Percentiles rank a stretch among this genome's conserved stretches.
Evolutionary conservation across 2,113 vertebrate genomes (phyloP).

Genomic region (Myotis davidii): DNA sequence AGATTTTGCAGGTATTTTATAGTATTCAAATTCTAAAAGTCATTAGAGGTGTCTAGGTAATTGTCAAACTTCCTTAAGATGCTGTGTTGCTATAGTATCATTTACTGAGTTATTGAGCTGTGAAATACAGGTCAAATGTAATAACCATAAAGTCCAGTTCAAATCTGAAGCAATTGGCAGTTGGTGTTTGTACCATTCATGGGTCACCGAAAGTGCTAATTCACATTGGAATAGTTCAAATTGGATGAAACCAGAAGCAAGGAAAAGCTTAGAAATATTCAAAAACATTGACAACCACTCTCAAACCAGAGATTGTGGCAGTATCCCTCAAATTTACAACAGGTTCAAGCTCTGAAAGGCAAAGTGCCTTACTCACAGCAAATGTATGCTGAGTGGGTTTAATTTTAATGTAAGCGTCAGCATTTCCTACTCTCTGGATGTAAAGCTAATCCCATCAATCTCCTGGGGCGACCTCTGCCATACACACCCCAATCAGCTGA

Average conservation of each 20-base stretch:
- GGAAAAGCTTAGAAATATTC: neutral
- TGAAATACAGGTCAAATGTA: slow-evolving; percentile 4
- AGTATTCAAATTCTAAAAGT: neutral
- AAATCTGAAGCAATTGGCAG: neutral
- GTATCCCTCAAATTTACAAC: neutral
- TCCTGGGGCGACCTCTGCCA: slow-evolving; percentile 30
- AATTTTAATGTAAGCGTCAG: slow-evolving; percentile 55
- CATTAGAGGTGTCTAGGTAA: neutral
- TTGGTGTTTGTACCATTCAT: neutral
- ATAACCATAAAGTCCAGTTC: neutral
- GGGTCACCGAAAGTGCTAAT: neutral
- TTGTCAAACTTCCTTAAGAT: neutral
- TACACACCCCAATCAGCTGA: slow-evolving; percentile 29
- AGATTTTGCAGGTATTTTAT: neutral
- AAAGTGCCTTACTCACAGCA: neutral
- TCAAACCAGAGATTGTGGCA: neutral
- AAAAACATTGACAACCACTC: neutral
- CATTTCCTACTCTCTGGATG: neutral
- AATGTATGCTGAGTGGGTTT: slow-evolving; percentile 19
- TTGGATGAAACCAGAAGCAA: slow-evolving; percentile 2
- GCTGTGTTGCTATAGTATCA: neutral
- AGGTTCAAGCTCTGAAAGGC: slow-evolving; percentile 5
- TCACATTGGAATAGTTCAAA: neutral
- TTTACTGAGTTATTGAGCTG: neutral
- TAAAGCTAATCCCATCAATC: slow-evolving; percentile 40